Evolutionary conservation across 2,888 invertebrate genomes (phyloP).

Genomic region (Epinotia bilunana): DNA sequence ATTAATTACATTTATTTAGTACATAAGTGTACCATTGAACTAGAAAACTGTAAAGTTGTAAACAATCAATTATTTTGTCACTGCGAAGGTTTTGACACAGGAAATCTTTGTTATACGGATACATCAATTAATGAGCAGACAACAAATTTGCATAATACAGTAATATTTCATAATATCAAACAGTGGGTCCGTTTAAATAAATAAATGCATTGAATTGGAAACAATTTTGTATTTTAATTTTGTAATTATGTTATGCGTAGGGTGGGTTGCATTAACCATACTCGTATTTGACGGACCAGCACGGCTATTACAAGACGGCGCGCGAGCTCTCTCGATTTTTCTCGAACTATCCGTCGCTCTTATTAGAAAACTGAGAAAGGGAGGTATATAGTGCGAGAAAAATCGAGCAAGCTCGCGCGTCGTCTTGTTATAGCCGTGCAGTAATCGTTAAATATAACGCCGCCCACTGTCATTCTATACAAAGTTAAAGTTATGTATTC

Average conservation of each 20-base stretch:
- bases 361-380: too few species aligned
- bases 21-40: not conserved
- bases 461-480: too few species aligned
- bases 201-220: not conserved
- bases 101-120: not conserved
- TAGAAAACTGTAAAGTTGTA: not conserved
- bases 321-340: too few species aligned
- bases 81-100: not conserved
- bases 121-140: conserved; percentile 9
- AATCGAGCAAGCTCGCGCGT: too few species aligned
- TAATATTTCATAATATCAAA: conserved; percentile 23
- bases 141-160: conserved; percentile 13
- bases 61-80: not conserved
- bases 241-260: too few species aligned
- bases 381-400: too few species aligned
- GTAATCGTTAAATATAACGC: too few species aligned
- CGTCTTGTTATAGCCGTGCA: too few species aligned
- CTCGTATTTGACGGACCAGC: not conserved
- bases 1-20: not conserved
- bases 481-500: too few species aligned
- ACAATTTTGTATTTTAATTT: not conserved
- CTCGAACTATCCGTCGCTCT: too few species aligned
- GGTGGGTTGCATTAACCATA: not conserved
- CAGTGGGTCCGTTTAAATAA: not conserved
- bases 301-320: too few species aligned